phyloP scores from a whole-genome alignment of 1,140 invertebrate species.

The Caligus rogercresseyi region DNA sequence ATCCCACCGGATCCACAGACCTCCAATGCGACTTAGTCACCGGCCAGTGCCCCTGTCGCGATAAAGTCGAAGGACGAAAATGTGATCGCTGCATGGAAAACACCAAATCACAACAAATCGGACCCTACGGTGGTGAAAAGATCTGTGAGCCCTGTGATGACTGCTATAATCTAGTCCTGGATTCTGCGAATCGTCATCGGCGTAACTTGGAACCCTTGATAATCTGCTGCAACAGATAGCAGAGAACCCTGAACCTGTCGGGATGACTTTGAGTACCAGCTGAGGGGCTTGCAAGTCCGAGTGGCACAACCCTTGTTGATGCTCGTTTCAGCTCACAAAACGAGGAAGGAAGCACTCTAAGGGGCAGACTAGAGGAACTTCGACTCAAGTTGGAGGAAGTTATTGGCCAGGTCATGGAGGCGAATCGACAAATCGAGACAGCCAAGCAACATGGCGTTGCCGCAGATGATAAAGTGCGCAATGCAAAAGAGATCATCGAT shows the following conservation, averaged over 20 bases:
- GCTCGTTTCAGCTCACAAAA: conserved; percentile 45
- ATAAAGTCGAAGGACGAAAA: conserved; percentile 72
- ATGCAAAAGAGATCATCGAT: conserved; percentile 50
- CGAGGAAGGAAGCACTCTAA: conserved; percentile 31
- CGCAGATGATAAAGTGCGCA: conserved; percentile 47
- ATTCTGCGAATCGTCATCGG: conserved; percentile 61
- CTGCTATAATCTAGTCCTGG: conserved; percentile 82
- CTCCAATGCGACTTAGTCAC: conserved; percentile 54
- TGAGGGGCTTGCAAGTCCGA: conserved; percentile 47
- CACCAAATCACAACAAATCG: conserved; percentile 33
- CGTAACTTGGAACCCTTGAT: conserved; percentile 51
- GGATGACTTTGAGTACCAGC: conserved; percentile 66
- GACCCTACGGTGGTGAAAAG: conserved; percentile 47
- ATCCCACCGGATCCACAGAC: conserved; percentile 60
- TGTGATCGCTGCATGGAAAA: conserved; percentile 88
- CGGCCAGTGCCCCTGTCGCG: conserved; percentile 72
- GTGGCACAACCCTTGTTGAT: conserved; percentile 49
- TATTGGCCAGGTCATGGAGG: conserved; percentile 21
- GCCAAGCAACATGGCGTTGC: conserved; percentile 40
- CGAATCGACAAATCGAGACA: conserved; percentile 35
- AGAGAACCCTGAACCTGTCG: conserved; percentile 54
- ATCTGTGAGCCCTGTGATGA: conserved; percentile 75
- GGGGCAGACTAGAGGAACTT: conserved; percentile 46
- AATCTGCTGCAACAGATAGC: conserved; percentile 46
- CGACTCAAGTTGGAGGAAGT: conserved; percentile 45